Conservation (phyloP, 2,113 vertebrate species). For the Pomatorhinus ruficollis region DNA sequence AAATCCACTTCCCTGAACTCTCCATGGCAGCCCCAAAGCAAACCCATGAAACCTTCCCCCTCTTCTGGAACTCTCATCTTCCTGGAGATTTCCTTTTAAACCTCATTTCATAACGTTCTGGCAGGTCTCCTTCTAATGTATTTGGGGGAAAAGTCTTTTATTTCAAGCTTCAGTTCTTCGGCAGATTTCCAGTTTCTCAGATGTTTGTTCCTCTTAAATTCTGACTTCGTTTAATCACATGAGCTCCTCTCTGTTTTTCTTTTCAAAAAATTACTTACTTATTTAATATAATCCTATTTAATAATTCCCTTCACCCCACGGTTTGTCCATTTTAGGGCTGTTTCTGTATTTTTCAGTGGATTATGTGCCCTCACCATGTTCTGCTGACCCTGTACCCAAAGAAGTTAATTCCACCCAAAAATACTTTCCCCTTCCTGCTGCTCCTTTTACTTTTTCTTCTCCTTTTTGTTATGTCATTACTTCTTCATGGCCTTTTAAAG, state of each 20-base stretch:
- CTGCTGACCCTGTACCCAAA: not conserved
- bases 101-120: not conserved
- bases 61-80: not conserved
- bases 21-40: not conserved
- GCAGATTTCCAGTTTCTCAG: not conserved
- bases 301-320: not conserved
- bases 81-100: not conserved
- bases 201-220: not conserved
- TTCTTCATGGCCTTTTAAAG: not conserved
- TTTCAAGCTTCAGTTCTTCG: not conserved
- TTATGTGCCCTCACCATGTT: not conserved
- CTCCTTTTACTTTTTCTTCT: not conserved
- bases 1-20: not conserved
- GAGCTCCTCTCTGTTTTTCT: not conserved
- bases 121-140: not conserved
- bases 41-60: not conserved
- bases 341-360: not conserved
- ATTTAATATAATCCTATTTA: not conserved
- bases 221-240: not conserved
- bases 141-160: not conserved
- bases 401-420: not conserved
- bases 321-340: not conserved
- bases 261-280: not conserved
- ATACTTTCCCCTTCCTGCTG: not conserved
- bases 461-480: not conserved